A percentile compares a stretch with the other conserved stretches of the same genome.
Evolutionary conservation across 2,888 invertebrate genomes (phyloP).

Genomic region (Entomobrya proxima): DNA sequence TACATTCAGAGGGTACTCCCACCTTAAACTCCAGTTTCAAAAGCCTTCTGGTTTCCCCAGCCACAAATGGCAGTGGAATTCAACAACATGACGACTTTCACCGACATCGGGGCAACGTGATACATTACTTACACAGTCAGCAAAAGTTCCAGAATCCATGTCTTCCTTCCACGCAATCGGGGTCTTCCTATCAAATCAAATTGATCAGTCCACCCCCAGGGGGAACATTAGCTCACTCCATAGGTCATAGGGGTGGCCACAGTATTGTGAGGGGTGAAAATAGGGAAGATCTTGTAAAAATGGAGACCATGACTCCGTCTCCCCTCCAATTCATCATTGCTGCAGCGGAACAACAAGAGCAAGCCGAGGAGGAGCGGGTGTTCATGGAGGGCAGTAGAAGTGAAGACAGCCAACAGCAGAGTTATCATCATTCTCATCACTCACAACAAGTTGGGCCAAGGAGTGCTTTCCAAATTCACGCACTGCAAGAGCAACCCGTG

Average conservation of each 20-base stretch:
- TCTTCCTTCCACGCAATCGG: no score
- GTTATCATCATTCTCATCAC: neutral
- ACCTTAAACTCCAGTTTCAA: conserved; percentile 50
- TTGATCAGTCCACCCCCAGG: conserved; percentile 63
- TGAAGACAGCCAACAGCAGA: conserved; percentile 48
- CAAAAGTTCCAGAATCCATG: neutral
- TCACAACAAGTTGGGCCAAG: conserved; percentile 46
- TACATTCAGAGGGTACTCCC: neutral
- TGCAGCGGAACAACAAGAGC: conserved; percentile 57
- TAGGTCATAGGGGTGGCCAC: neutral
- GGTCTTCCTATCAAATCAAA: conserved; percentile 52
- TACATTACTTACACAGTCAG: conserved; percentile 14
- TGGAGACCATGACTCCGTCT: conserved; percentile 48
- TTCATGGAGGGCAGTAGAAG: conserved; percentile 65
- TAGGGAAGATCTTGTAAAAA: conserved; percentile 8
- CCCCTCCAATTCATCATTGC: conserved; percentile 65
- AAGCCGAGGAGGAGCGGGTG: conserved; percentile 41
- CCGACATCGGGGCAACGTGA: conserved; percentile 45
- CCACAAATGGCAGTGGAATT: neutral
- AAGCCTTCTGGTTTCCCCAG: conserved; percentile 46
- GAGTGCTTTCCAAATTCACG: conserved; percentile 8
- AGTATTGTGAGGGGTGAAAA: neutral
- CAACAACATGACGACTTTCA: neutral
- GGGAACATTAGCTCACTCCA: conserved; percentile 27
- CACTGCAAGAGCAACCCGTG: conserved; percentile 70